Percentiles rank a stretch among this genome's conserved stretches.
Evolutionary conservation across 2,888 invertebrate species (phyloP).

Genomic region (Xestia ashworthii): DNA sequence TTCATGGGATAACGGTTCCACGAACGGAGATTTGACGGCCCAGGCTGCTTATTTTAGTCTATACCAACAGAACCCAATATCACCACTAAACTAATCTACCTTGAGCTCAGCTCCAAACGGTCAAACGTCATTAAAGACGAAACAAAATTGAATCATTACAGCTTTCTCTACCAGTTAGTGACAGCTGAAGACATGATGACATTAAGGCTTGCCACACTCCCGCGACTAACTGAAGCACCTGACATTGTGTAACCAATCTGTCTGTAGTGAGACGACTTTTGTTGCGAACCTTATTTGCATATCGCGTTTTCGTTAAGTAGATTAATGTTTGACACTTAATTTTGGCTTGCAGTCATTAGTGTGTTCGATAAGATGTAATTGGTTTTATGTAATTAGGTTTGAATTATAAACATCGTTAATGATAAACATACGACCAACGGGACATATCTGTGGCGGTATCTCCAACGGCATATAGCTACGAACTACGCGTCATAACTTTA

Average conservation of each 20-base stretch:
- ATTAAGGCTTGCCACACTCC: slow-evolving; percentile 69
- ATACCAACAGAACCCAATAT: slow-evolving; percentile 31
- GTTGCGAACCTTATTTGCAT: slow-evolving; percentile 59
- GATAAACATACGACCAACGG: background rate
- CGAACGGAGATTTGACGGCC: background rate
- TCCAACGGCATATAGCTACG: background rate
- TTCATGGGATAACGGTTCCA: too few relatives aligned
- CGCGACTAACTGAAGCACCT: slow-evolving; percentile 59
- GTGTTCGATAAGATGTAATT: slow-evolving; percentile 29
- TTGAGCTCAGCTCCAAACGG: slow-evolving; percentile 54
- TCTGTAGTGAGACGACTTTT: slow-evolving; percentile 34
- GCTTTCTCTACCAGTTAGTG: slow-evolving; percentile 77
- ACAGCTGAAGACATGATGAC: slow-evolving; percentile 75
- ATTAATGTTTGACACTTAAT: slow-evolving; percentile 50
- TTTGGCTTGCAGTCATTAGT: slow-evolving; percentile 32
- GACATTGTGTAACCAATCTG: slow-evolving; percentile 52
- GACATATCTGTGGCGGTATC: background rate
- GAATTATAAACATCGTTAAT: background rate
- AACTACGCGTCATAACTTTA: background rate
- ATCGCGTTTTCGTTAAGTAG: slow-evolving; percentile 61
- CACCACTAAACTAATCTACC: slow-evolving; percentile 13
- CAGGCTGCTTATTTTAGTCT: background rate
- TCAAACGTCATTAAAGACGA: slow-evolving; percentile 62
- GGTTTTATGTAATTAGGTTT: slow-evolving; percentile 1
- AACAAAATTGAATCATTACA: slow-evolving; percentile 72